Conservation (phyloP, 2,888 invertebrate genomes). For the Drosophila meridiana region DNA sequence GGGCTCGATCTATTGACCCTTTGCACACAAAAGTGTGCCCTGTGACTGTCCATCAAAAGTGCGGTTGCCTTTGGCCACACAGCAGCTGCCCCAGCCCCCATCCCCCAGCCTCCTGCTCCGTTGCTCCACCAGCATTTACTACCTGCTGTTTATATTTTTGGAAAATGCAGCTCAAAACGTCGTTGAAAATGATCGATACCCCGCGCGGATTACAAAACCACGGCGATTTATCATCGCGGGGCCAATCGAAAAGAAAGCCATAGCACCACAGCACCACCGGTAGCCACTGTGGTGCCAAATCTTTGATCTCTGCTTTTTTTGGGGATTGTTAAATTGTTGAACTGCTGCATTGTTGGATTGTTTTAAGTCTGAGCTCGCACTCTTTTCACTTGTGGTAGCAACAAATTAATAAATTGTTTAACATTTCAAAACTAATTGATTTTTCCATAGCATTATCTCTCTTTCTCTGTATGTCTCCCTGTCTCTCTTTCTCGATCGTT, state of each 20-base stretch:
- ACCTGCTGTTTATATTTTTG: constrained; percentile 60
- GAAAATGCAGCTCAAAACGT: constrained; percentile 64
- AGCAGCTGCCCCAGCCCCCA: constrained; percentile 13
- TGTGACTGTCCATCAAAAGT: constrained; percentile 56
- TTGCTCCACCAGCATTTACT: constrained; percentile 51
- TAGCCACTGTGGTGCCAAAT: constrained; percentile 69
- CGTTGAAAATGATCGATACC: constrained; percentile 74
- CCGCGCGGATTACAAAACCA: constrained; percentile 63
- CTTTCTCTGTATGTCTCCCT: constrained; percentile 3
- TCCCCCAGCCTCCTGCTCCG: constrained; percentile 1
- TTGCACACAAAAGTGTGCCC: constrained; percentile 32
- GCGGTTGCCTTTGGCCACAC: constrained; percentile 52
- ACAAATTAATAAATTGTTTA: constrained; percentile 81
- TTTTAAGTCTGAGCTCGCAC: constrained; percentile 23
- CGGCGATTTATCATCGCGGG: constrained; percentile 75
- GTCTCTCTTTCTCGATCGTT: constrained; percentile 8
- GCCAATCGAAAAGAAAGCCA: constrained; percentile 61
- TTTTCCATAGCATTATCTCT: constrained; percentile 51
- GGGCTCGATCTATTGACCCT: constrained; percentile 67
- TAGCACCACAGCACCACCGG: constrained; percentile 48
- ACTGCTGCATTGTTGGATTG: constrained; percentile 31
- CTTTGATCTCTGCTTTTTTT: constrained; percentile 44
- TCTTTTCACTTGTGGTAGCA: constrained; percentile 56
- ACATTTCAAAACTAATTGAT: constrained; percentile 81
- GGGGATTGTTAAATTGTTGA: constrained; percentile 35